Base-by-base conservation (phyloP, 2,888 invertebrate species). In the Cerceris rybyensis region DNA sequence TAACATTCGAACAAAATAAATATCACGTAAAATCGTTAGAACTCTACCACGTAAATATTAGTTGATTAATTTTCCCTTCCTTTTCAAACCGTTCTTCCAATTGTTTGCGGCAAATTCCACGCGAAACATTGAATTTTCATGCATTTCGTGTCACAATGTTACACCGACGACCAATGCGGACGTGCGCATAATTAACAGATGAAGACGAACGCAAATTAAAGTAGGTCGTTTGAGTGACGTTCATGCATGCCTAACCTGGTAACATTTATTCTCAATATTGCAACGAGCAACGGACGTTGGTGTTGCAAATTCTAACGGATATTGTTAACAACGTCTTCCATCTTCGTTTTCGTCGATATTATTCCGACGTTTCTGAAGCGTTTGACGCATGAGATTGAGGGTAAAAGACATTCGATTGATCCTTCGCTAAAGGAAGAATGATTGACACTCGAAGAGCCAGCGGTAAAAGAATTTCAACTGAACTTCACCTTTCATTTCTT, bases 201-300 rank as follows among this genome's bases (percentile, higher is more conserved):
- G 67, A 86, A 81, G 80, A 85, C 86, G 80, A 78, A 81, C 76
- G 81, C 68, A 72, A 80, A 87, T 87, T 84, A 84, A 88, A 87
- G 74, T 87, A 81, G 88, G 88, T 87, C 88, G 87, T 75, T 78
- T 80, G 78, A 80, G 75, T 86, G 84, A 85, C 81, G 87, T 81
- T 77, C 73, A 70, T 82, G 78, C 78, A 82, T 80, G 87, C 81
- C 75, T 80, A 82, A 83, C 76, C 82, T 85, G 78, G 41, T 75
- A 79, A 69, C 75, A 78, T 82, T 84, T 88, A 88, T 88, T 88
- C 86, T 86, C 84, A 81, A 83, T 77, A 63, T 66, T 64, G 70
- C 70, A 57, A 49, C 17, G 17, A 54, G 63, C 52, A 46, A 42
- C 41, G 65, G 49, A 66, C 58, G 65, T 49, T 75, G 70, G 70